Conservation (phyloP, 2,113 vertebrate species). For the Nesoenas mayeri region DNA sequence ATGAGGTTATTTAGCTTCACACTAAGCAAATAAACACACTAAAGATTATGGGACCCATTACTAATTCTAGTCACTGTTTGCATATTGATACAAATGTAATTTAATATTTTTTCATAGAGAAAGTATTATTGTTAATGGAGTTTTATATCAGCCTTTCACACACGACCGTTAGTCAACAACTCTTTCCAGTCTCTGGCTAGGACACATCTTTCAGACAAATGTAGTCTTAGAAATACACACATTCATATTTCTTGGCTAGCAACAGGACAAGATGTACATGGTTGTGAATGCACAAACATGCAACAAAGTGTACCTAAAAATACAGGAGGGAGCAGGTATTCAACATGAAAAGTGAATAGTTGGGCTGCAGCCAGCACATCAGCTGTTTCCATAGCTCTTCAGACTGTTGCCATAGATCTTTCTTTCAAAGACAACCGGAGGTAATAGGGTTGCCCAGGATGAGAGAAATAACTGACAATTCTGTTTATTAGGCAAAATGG, state of each 20-base stretch:
- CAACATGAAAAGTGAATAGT: neutral
- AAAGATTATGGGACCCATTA: neutral
- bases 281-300: neutral
- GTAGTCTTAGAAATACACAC: neutral
- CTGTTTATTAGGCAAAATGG: neutral
- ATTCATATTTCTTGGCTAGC: neutral
- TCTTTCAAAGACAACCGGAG: neutral
- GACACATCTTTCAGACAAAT: neutral
- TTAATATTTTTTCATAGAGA: neutral
- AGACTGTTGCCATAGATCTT: neutral
- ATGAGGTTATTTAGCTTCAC: neutral
- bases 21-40: neutral
- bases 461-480: neutral
- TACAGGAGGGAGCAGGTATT: neutral
- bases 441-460: neutral
- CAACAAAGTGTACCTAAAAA: neutral
- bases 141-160: neutral
- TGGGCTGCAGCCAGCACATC: neutral
- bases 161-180: neutral
- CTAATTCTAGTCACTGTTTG: neutral
- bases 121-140: neutral
- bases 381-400: neutral
- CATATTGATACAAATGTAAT: neutral
- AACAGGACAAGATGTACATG: rapidly evolving
- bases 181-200: neutral